These are phyloP conservation scores for Nebria brevicollis DNA, from an alignment of 2,888 invertebrate species.

Conservation along the genomic window DNA sequence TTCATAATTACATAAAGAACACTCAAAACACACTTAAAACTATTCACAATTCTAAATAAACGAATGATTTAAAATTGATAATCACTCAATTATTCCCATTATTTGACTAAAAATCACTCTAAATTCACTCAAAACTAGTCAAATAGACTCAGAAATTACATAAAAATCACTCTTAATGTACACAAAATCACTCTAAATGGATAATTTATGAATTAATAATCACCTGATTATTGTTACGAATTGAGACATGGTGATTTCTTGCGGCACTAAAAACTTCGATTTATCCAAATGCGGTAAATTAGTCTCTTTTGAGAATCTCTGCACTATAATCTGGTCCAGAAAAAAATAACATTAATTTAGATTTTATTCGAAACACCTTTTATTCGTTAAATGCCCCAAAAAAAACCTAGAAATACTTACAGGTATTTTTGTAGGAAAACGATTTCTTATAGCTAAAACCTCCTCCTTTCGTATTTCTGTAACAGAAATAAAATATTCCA, in stretches of 20 bases:
- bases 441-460: constrained; percentile 78
- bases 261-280: constrained; percentile 87
- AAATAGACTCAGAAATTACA: no score
- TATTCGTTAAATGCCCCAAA: neutral
- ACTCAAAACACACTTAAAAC: no score
- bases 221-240: constrained; percentile 37
- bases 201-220: neutral
- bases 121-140: no score
- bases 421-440: constrained; percentile 84
- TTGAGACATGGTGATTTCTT: constrained; percentile 90
- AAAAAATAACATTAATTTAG: constrained; percentile 45
- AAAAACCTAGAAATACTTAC: constrained; percentile 65
- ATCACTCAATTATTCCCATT: no score
- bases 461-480: constrained; percentile 78
- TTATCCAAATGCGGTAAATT: constrained; percentile 82
- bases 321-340: constrained; percentile 78
- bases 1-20: no score
- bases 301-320: constrained; percentile 82
- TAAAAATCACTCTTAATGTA: no score
- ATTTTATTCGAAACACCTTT: neutral
- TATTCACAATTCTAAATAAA: no score
- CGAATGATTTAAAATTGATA: no score
- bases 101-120: no score
- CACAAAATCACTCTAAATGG: no score
- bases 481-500: constrained; percentile 54